Base-by-base conservation (phyloP, 2,888 invertebrate species). In the Perithous albicinctus region DNA sequence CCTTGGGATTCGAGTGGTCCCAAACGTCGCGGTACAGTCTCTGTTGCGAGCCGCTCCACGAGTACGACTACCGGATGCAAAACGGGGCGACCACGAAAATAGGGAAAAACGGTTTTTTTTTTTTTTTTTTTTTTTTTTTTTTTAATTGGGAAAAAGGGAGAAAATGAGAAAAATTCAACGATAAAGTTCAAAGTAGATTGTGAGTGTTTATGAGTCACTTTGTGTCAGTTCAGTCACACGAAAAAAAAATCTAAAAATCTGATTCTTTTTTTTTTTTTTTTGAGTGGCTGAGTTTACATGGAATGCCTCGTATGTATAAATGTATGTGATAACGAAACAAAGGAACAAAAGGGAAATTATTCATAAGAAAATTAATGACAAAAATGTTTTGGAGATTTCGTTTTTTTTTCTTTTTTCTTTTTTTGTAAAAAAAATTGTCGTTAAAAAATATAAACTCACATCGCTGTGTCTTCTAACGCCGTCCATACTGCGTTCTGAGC, bases 401-500 rank as follows among this genome's bases (percentile, higher is more conserved):
- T n/a, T n/a, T n/a, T n/a, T n/a, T n/a, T n/a, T n/a, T n/a, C n/a
- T n/a, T n/a, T n/a, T n/a, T n/a, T n/a, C n/a, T n/a, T n/a, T n/a
- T n/a, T n/a, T n/a, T 12, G 23, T 43, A 70, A 23, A 10, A 78
- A 29, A 26, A 35, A 64, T 46, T 20, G 2, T 51, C 3, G 2
- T 8, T 51, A 5, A 1, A 23, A 23, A 51, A 4, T 20, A 59
- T 59, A 6, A 7, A 95, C 96, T 96, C 93, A 97, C 97, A 93
- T 98, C 97, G 87, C 96, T 95, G 43, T 95, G 96, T 86, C 97
- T 94, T 81, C 97, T 95, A 87, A 95, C 97, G 1, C 97, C 97
- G 92, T 97, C 97, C 87, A 96, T 95, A 67, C 97, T 97, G 32
- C 97, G 94, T 89, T 99, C 99, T 0, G 98, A 99, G 92, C 98